Evolutionary conservation across 2,888 invertebrate species (phyloP).

Genomic region (Dendrolimus pini): DNA sequence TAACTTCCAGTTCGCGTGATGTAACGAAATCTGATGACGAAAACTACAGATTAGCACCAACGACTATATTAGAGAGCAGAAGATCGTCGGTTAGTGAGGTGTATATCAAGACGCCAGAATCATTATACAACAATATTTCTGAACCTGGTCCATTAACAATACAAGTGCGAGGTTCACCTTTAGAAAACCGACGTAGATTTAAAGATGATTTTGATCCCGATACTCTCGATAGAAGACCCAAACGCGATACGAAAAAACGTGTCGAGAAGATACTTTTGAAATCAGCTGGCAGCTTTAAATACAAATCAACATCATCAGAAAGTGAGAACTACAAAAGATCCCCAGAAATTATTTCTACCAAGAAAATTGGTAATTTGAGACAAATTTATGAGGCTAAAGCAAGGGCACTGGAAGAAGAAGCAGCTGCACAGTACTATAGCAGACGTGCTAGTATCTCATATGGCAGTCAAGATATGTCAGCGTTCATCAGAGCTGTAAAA

Average conservation of each 20-base stretch:
- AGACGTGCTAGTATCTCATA: conserved; percentile 57
- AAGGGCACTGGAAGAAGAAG: conserved; percentile 51
- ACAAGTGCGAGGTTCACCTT: conserved; percentile 85
- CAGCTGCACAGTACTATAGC: conserved; percentile 41
- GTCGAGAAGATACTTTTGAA: conserved; percentile 76
- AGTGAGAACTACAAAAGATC: conserved; percentile 35
- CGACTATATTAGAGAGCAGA: conserved; percentile 31
- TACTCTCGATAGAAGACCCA: conserved; percentile 87
- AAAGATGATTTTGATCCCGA: conserved; percentile 90
- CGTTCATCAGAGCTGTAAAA: conserved; percentile 43
- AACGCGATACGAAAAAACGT: conserved; percentile 49
- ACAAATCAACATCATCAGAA: conserved; percentile 52
- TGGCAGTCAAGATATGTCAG: conserved; percentile 42
- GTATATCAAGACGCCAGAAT: conserved; percentile 78
- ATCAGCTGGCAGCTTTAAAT: conserved; percentile 85
- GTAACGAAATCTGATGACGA: conserved; percentile 40
- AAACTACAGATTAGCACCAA: conserved; percentile 19
- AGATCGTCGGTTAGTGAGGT: conserved; percentile 79
- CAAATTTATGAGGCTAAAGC: conserved; percentile 87
- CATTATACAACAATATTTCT: conserved; percentile 67
- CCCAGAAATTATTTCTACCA: conserved; percentile 59
- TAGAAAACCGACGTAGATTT: conserved; percentile 80
- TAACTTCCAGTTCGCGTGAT: conserved; percentile 63
- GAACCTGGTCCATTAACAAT: conserved; percentile 89
- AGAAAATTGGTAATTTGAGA: conserved; percentile 83